Base-by-base conservation (phyloP, 2,797 vertebrate genomes). In the Gallirallus australis region DNA sequence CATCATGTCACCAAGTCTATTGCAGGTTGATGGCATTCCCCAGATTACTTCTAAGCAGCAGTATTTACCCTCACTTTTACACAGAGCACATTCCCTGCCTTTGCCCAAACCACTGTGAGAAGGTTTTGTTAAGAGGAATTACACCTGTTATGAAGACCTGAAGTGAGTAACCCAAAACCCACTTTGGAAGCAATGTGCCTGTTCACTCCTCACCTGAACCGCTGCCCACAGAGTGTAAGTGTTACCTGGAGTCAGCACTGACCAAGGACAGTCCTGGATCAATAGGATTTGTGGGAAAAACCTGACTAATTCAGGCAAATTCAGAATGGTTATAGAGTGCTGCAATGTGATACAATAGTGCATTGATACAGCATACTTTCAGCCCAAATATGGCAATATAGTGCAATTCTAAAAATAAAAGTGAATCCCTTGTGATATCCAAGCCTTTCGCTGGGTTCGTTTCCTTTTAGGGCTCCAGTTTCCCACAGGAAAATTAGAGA, bases 391-490 rank as follows among this genome's bases (percentile, higher is more conserved):
- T 97, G 98, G 98, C 97, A 95, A 97, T 97, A 97, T 94, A 96
- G 97, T 97, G 94, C 96, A 97, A 97, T 96, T 98, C 98, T 98
- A 98, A 98, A 98, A 98, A 98, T 98, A 98, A 97, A 95, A 97
- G 94, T 94, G 86, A 96, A 97, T 98, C 98, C 98, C 98, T 97
- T 95, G 98, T 98, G 98, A 98, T 97, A 95, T 94, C 81, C 95
- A 98, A 98, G 94, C 97, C 96, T 96, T 97, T 97, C 23, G 91
- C 97, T 98, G 97, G 60, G 97, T 75, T 98, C 79, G 87, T 97
- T 98, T 98, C 98, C 98, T 97, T 98, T 98, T 98, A 98, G 98
- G 98, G 98, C 97, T 97, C 94, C 89, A 98, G 98, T 98, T 99
- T 99, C 98, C 98, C 98, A 98, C 98, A 98, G 98, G 98, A 99